These are phyloP conservation scores for Drosophila algonquin DNA, from an alignment of 2,888 invertebrate species.

Conservation along the genomic window DNA sequence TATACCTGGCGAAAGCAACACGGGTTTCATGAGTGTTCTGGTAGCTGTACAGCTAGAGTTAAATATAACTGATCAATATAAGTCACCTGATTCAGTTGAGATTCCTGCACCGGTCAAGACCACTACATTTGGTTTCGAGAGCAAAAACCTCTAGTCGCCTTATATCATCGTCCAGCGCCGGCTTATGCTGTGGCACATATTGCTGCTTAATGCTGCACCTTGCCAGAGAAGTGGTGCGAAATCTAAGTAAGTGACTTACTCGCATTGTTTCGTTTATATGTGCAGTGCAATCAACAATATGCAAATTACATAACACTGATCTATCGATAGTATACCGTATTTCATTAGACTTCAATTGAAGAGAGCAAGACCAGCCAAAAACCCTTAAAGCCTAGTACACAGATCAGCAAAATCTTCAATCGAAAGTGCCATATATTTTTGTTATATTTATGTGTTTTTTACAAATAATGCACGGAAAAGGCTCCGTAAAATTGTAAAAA, in stretches of 20 bases:
- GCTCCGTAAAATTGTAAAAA: too few relatives aligned
- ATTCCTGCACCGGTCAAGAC: constrained; percentile 96
- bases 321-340: neutral
- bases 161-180: constrained; percentile 86
- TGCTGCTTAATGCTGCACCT: constrained; percentile 64
- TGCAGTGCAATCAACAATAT: constrained; percentile 23
- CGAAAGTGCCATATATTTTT: too few relatives aligned
- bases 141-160: constrained; percentile 82
- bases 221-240: constrained; percentile 41
- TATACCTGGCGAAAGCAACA: constrained; percentile 87
- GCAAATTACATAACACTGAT: constrained; percentile 21
- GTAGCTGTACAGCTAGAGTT: neutral
- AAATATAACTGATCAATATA: neutral
- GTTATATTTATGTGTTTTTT: too few relatives aligned
- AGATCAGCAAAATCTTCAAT: too few relatives aligned
- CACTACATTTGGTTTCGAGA: constrained; percentile 85
- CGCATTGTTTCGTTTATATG: constrained; percentile 67
- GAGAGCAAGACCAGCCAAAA: too few relatives aligned
- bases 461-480: too few relatives aligned
- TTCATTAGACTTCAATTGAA: too few relatives aligned
- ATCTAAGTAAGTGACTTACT: constrained; percentile 62
- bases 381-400: too few relatives aligned
- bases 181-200: constrained; percentile 90
- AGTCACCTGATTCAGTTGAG: constrained; percentile 94
- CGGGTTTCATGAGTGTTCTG: neutral